Conservation (phyloP, 2,797 vertebrate species). For the Pangasius macronema region DNA sequence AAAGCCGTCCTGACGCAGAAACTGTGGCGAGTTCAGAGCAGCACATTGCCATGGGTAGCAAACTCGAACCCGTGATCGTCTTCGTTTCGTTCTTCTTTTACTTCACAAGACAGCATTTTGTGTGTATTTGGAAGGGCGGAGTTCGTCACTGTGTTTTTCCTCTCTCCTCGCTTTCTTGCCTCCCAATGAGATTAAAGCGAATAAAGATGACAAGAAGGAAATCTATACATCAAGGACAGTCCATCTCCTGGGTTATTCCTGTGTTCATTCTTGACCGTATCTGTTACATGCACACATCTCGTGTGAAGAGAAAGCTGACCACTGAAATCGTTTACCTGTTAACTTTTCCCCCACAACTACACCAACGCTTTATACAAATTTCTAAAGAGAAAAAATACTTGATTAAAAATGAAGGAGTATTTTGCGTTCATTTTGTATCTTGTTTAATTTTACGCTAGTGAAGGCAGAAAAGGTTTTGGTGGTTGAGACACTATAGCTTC, state of each 20-base stretch:
- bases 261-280: neutral
- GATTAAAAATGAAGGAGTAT: neutral
- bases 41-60: conserved; percentile 32
- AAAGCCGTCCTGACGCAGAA: conserved; percentile 28
- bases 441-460: conserved; percentile 48
- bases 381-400: conserved; percentile 39
- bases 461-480: conserved; percentile 57
- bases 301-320: conserved; percentile 40
- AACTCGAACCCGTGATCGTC: neutral
- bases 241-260: neutral
- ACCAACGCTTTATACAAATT: conserved; percentile 10
- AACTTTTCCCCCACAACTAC: neutral
- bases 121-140: neutral
- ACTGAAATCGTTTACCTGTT: conserved; percentile 32
- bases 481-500: conserved; percentile 48
- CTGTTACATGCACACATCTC: neutral
- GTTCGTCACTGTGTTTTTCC: neutral
- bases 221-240: neutral
- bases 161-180: neutral
- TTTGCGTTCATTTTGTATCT: conserved; percentile 39
- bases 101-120: neutral
- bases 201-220: neutral
- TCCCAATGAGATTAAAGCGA: neutral
- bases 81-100: neutral
- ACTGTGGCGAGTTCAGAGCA: neutral